Evolutionary conservation across 2,888 invertebrate genomes (phyloP).

Genomic region (Neoitamus cyanurus): DNA sequence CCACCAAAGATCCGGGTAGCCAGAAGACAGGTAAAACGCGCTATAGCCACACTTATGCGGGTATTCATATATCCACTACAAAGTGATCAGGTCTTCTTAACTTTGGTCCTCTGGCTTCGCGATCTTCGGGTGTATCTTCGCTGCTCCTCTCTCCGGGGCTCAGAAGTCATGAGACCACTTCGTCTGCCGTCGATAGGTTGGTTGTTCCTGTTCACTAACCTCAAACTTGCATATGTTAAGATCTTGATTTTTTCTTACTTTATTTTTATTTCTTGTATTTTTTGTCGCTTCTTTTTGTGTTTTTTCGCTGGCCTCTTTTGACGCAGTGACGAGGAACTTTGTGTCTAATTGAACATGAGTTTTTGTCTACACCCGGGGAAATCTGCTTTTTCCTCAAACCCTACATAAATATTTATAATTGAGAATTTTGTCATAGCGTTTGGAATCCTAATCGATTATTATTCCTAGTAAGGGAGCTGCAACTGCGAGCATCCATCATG

Average conservation of each 20-base stretch:
- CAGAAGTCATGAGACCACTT: slow-evolving; percentile 24
- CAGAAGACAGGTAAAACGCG: slow-evolving; percentile 21
- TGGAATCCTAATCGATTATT: background rate
- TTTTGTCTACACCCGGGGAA: background rate
- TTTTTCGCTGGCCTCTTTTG: slow-evolving; percentile 16
- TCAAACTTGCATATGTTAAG: slow-evolving; percentile 40
- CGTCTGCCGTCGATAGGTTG: slow-evolving; percentile 2
- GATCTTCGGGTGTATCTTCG: slow-evolving; percentile 16
- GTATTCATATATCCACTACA: background rate
- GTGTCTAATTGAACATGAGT: slow-evolving; percentile 17
- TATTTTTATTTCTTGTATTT: background rate
- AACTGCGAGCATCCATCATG: background rate
- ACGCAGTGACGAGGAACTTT: background rate
- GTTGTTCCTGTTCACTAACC: slow-evolving; percentile 45
- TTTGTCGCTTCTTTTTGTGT: background rate
- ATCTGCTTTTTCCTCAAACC: background rate
- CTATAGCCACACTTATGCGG: background rate
- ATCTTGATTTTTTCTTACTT: background rate
- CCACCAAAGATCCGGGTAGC: slow-evolving; percentile 43
- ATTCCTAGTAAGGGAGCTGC: background rate
- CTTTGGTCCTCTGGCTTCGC: slow-evolving; percentile 25
- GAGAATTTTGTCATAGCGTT: background rate
- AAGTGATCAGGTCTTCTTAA: slow-evolving; percentile 28
- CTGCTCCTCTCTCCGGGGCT: background rate
- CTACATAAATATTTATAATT: background rate